Percentiles rank a stretch among this genome's conserved stretches.
Conservation (phyloP, 2,113 vertebrate species). For the Condylura cristata region DNA sequence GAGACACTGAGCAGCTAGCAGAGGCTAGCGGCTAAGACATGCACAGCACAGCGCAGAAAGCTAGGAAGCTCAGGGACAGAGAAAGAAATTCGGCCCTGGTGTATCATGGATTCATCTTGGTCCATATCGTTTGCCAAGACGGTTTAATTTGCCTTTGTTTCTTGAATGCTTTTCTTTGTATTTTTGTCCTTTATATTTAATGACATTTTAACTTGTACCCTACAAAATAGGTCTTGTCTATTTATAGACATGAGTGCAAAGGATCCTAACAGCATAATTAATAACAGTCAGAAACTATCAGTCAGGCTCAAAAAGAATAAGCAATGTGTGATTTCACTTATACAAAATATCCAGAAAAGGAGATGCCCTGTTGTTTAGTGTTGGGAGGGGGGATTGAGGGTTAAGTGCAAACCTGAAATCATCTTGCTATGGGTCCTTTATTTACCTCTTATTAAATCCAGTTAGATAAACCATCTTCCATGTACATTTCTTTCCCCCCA, state of each 20-base stretch:
- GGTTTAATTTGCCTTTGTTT: background rate
- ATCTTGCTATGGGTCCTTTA: too few species aligned
- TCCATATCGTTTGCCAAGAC: background rate
- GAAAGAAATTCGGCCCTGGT: conserved; percentile 53
- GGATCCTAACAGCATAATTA: too few species aligned
- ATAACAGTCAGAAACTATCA: too few species aligned
- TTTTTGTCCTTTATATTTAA: background rate
- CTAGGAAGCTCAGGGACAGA: background rate
- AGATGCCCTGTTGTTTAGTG: too few species aligned
- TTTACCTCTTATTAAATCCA: background rate
- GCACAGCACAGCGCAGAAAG: background rate
- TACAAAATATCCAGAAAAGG: too few species aligned
- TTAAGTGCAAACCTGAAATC: too few species aligned
- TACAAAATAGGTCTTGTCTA: background rate
- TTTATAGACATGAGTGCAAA: background rate
- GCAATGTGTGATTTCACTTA: too few species aligned
- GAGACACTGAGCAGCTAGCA: background rate
- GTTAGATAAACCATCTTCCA: background rate
- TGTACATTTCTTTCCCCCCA: background rate
- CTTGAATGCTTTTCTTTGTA: background rate
- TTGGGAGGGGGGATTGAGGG: too few species aligned
- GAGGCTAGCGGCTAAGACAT: background rate
- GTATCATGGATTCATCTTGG: background rate
- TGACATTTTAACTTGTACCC: background rate
- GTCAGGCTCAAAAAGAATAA: too few species aligned